Conservation (phyloP, 2,113 vertebrate genomes). For the Thamnophis sirtalis region DNA sequence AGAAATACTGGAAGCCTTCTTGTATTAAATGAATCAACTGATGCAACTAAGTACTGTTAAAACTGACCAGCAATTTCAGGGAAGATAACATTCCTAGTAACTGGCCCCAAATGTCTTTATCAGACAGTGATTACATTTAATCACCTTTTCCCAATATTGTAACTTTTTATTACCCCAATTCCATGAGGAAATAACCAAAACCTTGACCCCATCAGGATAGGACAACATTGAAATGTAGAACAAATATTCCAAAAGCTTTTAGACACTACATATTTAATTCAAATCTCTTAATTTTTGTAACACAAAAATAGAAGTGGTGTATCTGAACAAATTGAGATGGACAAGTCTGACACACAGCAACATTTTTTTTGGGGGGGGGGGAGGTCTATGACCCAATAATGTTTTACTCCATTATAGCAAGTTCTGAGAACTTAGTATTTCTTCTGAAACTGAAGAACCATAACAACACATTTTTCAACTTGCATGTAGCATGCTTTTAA, state of each 20-base stretch:
- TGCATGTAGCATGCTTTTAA: background rate
- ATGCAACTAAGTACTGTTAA: background rate
- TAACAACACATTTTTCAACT: background rate
- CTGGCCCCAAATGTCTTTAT: background rate
- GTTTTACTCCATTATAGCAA: background rate
- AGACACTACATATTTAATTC: background rate
- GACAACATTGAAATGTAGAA: background rate
- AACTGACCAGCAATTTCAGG: background rate
- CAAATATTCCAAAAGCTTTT: background rate
- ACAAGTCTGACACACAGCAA: background rate
- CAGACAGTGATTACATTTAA: background rate
- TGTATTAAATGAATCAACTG: background rate
- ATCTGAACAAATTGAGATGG: background rate
- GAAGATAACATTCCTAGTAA: background rate
- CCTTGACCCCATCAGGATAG: background rate
- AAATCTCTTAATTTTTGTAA: background rate
- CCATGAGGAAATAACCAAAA: background rate
- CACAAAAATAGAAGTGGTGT: background rate
- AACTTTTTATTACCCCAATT: background rate
- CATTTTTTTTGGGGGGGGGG: background rate
- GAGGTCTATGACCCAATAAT: background rate
- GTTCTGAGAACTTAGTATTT: background rate
- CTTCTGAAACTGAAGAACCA: slow-evolving; percentile 21
- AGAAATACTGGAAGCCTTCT: background rate
- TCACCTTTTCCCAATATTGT: background rate